Evolutionary conservation across 2,113 vertebrate species (phyloP), one percentile per base, ranked within the genome.

Genomic region (Chlorocebus sabaeus): DNA sequence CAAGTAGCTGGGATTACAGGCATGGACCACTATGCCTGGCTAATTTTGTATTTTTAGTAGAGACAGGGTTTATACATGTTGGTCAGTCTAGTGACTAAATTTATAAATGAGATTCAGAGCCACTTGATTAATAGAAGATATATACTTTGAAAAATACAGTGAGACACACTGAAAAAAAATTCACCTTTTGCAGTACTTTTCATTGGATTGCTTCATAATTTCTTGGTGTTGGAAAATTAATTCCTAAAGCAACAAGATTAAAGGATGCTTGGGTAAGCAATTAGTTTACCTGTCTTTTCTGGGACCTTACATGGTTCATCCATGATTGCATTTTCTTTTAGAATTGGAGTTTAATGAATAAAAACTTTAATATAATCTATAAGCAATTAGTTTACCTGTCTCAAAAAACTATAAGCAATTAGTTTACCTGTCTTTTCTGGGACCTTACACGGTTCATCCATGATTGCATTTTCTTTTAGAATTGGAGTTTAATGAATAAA

Each of bases 121-220:
- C 57, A 82, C 23, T 79, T 76, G 30, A 82, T 82, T 14, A 70
- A 78, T 59, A 16, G 30, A 80, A 75, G 22, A 52, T 89, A 59
- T 16, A 81, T 7, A 82, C n/a, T 98, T 48, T 80, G 20, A 96
- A 78, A 59, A 97, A 70, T 59, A 59, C 50, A 98, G 99, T 99
- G 98, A 99, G 99, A 50, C 20, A 88, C 12, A 23, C 45, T 64
- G 14, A 40, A 43, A 5, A 27, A 89, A 90, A 50, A 76, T 64
- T 75, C 6, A 52, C 13, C 48, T 64, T 85, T 91, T 93, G 16
- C 12, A 45, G 23, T 89, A n/a, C 59, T 55, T 91, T 90, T 81
- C 48, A 22, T 48, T 67, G 43, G 11, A 78, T 85, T 92, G 35
- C 80, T 92, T 89, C 43, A 30, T 75, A 91, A 75, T 23, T 81